Evolutionary conservation across 2,797 vertebrate genomes (phyloP), one percentile per base, ranked within the genome.

Genomic region (Lepus oiostolus): DNA sequence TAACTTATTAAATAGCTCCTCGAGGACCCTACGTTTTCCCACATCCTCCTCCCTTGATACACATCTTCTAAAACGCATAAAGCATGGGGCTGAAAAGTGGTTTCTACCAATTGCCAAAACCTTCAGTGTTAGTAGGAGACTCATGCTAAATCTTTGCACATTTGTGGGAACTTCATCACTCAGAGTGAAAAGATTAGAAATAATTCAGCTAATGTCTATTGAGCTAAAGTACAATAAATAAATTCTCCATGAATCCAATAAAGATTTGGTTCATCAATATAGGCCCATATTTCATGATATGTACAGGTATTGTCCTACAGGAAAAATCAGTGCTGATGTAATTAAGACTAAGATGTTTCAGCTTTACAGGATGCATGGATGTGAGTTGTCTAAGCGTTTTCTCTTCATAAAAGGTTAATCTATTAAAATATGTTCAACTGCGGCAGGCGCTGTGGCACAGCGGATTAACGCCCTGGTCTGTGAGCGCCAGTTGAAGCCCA

Each of bases 251-350:
- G 24, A 52, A 52, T 70, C 4, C 28, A 22, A 3, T 38, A 42
- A 26, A 91, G 24, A 62, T 80, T 79, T 86, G 60, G 83, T 67
- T 58, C 17, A 10, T 91, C 84, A 91, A 84, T 90, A 32, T 2
- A 1, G 0, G 62, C 21, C 14, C 35, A 38, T 16, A 26, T 65
- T 93, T 93, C 76, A 26, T 68, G 54, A 38, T 6, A 81, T 22
- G 7, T 12, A 67, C 4, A 82, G 17, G 19, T 67, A 60, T 16
- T 24, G 2, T 58, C n/a, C 38, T 68, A 74, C 2, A 17, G 3
- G 3, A 54, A 68, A 54, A 63, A 50, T 74, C 85, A 83, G 63
- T 32, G 30, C 13, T 50, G 2, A 80, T 26, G 28, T 21, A 54
- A 52, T 54, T 90, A 67, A 68, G 9, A 81, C 52, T 22, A 84